Conservation (phyloP, 2,113 vertebrate genomes). For the Brachyhypopomus occidentalis region DNA sequence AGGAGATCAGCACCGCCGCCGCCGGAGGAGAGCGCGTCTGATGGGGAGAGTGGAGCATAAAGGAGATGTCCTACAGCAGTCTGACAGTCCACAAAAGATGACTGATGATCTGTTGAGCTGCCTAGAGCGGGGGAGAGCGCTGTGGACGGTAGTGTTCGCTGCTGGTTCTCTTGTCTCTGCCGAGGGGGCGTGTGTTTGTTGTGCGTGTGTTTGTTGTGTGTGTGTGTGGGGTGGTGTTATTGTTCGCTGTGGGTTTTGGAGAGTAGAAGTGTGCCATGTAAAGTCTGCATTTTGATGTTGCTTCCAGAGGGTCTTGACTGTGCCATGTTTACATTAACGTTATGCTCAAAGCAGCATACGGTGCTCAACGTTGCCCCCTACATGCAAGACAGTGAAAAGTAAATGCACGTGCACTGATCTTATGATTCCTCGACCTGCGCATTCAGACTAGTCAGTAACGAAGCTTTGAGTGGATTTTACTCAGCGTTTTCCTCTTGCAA, state of each 20-base stretch:
- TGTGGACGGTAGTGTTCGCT: conserved; percentile 47
- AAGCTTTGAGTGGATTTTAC: not conserved
- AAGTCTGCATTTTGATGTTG: not conserved
- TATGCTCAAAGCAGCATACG: not conserved
- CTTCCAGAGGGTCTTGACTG: not conserved
- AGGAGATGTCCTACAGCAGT: conserved; percentile 43
- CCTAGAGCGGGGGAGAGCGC: conserved; percentile 53
- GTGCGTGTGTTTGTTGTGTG: too few species aligned
- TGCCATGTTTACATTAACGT: conserved; percentile 9
- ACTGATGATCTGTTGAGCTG: conserved; percentile 56
- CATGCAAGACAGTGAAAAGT: not conserved
- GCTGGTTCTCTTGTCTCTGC: not conserved
- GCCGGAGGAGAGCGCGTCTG: conserved; percentile 34
- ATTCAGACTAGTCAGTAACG: not conserved
- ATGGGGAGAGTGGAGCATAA: conserved; percentile 51
- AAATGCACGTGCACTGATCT: not conserved
- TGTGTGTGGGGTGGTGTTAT: not conserved
- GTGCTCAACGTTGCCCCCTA: conserved; percentile 13
- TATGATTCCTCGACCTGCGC: not conserved
- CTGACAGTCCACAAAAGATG: conserved; percentile 58
- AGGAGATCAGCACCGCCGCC: not conserved
- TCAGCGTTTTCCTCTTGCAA: not conserved
- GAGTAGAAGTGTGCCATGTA: not conserved
- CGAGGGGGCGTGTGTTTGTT: too few species aligned
- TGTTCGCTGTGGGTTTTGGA: conserved; percentile 4